A percentile compares a stretch with the other conserved stretches of the same genome.
These are phyloP conservation scores for Ormia ochracea DNA, from an alignment of 2,888 invertebrate species.

Conservation along the genomic window DNA sequence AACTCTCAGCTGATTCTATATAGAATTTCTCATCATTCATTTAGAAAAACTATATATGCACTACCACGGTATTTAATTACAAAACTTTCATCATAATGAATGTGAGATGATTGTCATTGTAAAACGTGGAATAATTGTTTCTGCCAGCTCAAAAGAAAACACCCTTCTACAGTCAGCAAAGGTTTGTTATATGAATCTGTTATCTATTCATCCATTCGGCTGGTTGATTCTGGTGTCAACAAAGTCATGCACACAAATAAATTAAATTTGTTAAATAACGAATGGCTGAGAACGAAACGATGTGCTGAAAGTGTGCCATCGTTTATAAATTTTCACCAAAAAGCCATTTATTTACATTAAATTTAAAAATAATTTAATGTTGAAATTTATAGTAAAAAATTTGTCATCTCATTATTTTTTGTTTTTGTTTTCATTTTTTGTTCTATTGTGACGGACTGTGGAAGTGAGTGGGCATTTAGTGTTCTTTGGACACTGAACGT, in stretches of 20 bases:
- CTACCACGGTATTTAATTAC: too few relatives aligned
- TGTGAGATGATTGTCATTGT: too few relatives aligned
- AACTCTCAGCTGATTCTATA: too few relatives aligned
- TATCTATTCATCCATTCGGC: neutral
- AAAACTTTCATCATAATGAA: too few relatives aligned
- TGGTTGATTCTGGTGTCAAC: constrained; percentile 16
- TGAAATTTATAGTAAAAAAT: constrained; percentile 11
- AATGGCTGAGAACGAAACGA: constrained; percentile 26
- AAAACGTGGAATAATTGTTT: too few relatives aligned
- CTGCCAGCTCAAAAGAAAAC: too few relatives aligned
- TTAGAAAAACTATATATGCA: too few relatives aligned
- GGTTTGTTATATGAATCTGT: neutral
- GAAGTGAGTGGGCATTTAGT: neutral
- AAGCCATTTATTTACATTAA: constrained; percentile 15
- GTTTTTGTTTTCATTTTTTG: neutral
- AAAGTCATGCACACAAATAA: neutral
- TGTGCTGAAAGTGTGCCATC: constrained; percentile 59
- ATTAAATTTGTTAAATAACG: neutral
- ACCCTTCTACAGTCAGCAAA: neutral
- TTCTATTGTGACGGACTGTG: neutral
- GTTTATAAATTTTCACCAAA: constrained; percentile 34
- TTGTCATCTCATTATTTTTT: constrained; percentile 1
- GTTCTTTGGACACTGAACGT: neutral
- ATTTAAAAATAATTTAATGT: constrained; percentile 1
- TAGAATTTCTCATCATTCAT: too few relatives aligned